Evolutionary conservation across 2,797 vertebrate species (phyloP), one percentile per base, ranked within the genome.

Genomic region (Lepidocolaptes lacrymiger): DNA sequence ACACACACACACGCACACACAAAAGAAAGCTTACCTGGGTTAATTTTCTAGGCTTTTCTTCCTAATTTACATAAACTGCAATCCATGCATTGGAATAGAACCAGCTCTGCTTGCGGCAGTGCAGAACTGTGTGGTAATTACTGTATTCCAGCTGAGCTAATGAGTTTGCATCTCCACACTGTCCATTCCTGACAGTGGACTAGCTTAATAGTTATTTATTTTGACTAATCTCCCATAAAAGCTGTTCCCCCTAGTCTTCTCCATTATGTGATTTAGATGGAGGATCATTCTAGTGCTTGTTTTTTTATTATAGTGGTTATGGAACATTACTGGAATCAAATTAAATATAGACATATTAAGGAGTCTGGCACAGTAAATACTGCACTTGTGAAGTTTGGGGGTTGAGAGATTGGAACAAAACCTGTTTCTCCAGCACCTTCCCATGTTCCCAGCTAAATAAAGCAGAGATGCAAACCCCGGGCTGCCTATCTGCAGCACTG

Each of bases 291-390:
- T 94, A 89, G 76, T 67, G 80, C 89, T 95, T 94, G 64, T 91
- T 94, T 96, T 96, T 96, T 95, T 95, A 95, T 95, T 94, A 95
- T 71, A 91, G 91, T 81, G 44, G 90, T 96, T 96, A 95, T 91
- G 93, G 86, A 96, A 94, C 92, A 87, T 95, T 96, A 93, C 86
- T 83, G 91, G 77, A 94, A 93, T 95, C 83, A 88, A 88, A 97
- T 96, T 97, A 97, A 96, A 96, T 97, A 94, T 94, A 97, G 95
- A 93, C 55, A 75, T 94, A 96, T 95, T 95, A 97, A 96, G 91
- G 34, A 95, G 86, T 85, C 90, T 95, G 94, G 95, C 94, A 93
- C 93, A 90, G 94, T 74, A 91, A 96, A 96, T 83, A 95, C 88
- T 84, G 91, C 84, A 93, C 88, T 96, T 96, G 95, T 93, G 95